Evolutionary conservation across 2,888 invertebrate genomes (phyloP).

Genomic region (Pachliopta kotzebuea): DNA sequence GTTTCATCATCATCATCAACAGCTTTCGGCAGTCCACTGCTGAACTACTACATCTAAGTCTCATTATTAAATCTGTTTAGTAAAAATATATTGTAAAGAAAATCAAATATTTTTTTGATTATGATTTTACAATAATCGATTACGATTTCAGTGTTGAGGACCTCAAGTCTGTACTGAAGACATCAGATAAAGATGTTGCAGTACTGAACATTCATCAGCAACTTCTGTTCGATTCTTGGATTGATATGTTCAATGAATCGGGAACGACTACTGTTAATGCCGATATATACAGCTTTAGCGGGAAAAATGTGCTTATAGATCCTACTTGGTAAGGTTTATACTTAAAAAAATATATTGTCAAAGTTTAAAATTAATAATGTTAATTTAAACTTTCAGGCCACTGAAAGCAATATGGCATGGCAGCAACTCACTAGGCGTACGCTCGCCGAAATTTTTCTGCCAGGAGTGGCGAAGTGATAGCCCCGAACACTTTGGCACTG

Average conservation of each 20-base stretch:
- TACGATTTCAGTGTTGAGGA: constrained; percentile 7
- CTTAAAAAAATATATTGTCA: not conserved
- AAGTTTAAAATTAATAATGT: too few relatives aligned
- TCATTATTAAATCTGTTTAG: too few relatives aligned
- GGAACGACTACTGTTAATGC: constrained; percentile 42
- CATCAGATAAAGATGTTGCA: constrained; percentile 42
- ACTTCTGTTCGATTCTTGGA: constrained; percentile 59
- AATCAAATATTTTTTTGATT: too few relatives aligned
- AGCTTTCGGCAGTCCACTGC: too few relatives aligned
- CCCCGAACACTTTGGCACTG: constrained; percentile 43
- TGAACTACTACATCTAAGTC: too few relatives aligned
- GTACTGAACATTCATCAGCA: constrained; percentile 53
- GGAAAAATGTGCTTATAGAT: constrained; percentile 56
- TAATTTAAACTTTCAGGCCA: constrained; percentile 46
- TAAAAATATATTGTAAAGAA: too few relatives aligned
- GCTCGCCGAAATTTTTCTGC: constrained; percentile 42
- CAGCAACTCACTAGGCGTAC: constrained; percentile 39
- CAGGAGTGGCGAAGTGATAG: constrained; percentile 52
- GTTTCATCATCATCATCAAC: too few relatives aligned
- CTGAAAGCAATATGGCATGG: constrained; percentile 65
- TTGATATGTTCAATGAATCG: constrained; percentile 54
- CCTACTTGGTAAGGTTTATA: constrained; percentile 47
- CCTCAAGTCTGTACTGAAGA: constrained; percentile 24
- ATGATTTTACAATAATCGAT: too few relatives aligned
- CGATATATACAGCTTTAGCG: constrained; percentile 59